Conservation (phyloP, 2,888 invertebrate genomes). For the Drosophila meridionalis region DNA sequence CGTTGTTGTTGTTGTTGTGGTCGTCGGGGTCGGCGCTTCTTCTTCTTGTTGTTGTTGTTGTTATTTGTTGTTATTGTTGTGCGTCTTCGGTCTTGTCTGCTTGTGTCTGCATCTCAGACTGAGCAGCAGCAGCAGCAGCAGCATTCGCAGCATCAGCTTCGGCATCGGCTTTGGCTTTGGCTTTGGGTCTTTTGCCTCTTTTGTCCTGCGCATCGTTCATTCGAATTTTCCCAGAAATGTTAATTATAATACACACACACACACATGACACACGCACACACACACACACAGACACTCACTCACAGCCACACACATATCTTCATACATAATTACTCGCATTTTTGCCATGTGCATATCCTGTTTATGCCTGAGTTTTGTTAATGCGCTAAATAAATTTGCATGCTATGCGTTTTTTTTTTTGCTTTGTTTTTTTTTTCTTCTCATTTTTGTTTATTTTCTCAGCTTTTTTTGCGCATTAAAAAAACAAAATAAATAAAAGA, state of each 20-base stretch:
- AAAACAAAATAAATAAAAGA: constrained; percentile 7
- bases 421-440: constrained; percentile 54
- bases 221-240: constrained; percentile 83
- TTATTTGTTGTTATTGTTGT: constrained; percentile 46
- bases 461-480: constrained; percentile 31
- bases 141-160: constrained; percentile 23
- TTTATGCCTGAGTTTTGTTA: constrained; percentile 67
- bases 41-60: constrained; percentile 16
- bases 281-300: constrained; percentile 39
- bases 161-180: constrained; percentile 34
- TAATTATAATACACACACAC: constrained; percentile 78
- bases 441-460: constrained; percentile 61
- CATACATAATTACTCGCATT: constrained; percentile 74
- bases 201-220: constrained; percentile 79
- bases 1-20: constrained; percentile 36
- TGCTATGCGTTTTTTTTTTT: constrained; percentile 64
- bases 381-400: constrained; percentile 79
- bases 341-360: constrained; percentile 70
- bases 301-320: constrained; percentile 59
- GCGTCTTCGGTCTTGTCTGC: constrained; percentile 60
- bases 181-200: constrained; percentile 70
- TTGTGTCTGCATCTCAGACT: constrained; percentile 42
- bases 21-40: constrained; percentile 54
- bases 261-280: constrained; percentile 35
- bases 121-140: constrained; percentile 31